These are phyloP conservation scores for Galleria mellonella DNA, from an alignment of 1,140 invertebrate species.

Conservation along the genomic window DNA sequence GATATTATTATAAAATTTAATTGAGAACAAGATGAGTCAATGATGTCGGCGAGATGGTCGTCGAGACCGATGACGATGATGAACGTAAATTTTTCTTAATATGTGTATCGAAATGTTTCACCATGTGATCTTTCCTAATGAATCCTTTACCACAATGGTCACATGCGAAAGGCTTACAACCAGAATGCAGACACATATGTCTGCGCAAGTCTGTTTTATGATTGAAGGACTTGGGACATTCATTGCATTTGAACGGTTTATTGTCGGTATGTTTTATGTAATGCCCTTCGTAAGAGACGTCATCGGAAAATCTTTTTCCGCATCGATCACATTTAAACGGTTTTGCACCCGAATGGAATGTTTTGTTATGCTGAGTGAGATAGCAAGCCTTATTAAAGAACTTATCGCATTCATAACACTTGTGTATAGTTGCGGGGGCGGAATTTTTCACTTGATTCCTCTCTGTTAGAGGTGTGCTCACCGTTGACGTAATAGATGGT, in stretches of 20 bases:
- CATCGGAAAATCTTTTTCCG: slow-evolving; percentile 86
- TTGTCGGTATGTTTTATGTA: slow-evolving; percentile 85
- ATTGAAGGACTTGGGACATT: slow-evolving; percentile 87
- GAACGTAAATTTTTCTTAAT: slow-evolving; percentile 61
- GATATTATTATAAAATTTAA: slow-evolving; percentile 2
- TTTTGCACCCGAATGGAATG: slow-evolving; percentile 89
- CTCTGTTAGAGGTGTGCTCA: slow-evolving; percentile 58
- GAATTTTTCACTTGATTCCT: slow-evolving; percentile 60
- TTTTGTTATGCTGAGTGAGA: slow-evolving; percentile 92
- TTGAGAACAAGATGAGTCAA: slow-evolving; percentile 13
- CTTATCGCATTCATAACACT: slow-evolving; percentile 89
- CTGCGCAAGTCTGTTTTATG: slow-evolving; percentile 93
- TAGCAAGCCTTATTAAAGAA: slow-evolving; percentile 91
- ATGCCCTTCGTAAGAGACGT: slow-evolving; percentile 81
- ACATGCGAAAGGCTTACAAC: slow-evolving; percentile 87
- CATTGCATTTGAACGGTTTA: slow-evolving; percentile 91
- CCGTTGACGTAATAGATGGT: slow-evolving; percentile 58
- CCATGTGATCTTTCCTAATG: slow-evolving; percentile 95
- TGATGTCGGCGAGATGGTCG: slow-evolving; percentile 32
- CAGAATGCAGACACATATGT: slow-evolving; percentile 91
- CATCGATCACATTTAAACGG: slow-evolving; percentile 89
- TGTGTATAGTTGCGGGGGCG: slow-evolving; percentile 71
- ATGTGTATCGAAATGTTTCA: slow-evolving; percentile 94
- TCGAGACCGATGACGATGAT: slow-evolving; percentile 20
- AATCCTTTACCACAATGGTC: slow-evolving; percentile 90